These are phyloP conservation scores for Coremacera marginata DNA, from an alignment of 2,888 invertebrate species.

Conservation along the genomic window DNA sequence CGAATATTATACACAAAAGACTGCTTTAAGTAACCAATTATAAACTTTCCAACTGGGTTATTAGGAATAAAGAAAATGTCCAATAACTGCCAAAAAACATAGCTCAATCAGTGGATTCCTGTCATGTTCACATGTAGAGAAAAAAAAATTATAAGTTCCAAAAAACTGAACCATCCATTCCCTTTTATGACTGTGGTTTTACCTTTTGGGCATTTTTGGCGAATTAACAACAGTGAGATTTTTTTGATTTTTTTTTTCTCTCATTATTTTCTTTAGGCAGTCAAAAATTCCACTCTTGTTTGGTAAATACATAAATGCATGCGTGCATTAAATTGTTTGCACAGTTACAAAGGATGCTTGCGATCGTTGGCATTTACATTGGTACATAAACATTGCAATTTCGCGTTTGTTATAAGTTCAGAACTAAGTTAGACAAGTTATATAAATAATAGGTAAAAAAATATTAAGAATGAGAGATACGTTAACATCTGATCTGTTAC, in stretches of 20 bases:
- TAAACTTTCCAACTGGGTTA: no score
- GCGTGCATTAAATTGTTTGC: background rate
- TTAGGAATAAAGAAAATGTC: background rate
- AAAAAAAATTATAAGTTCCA: constrained; percentile 6
- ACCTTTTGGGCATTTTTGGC: constrained; percentile 31
- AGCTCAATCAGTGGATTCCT: constrained; percentile 33
- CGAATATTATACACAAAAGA: no score
- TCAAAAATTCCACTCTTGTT: background rate
- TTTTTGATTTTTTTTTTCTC: background rate
- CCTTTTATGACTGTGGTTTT: constrained; percentile 29
- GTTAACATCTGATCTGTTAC: no score
- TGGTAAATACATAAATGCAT: no score
- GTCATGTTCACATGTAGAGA: background rate
- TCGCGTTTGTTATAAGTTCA: no score
- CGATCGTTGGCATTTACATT: no score
- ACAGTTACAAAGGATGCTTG: background rate
- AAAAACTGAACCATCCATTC: constrained; percentile 17
- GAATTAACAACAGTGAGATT: constrained; percentile 29
- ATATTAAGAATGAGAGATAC: no score
- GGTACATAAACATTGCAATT: no score
- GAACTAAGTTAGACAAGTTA: no score
- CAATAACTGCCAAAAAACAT: constrained; percentile 23
- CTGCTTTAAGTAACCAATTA: no score
- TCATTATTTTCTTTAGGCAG: no score
- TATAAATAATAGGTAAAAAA: no score